Conservation (phyloP, 2,797 vertebrate genomes). For the Eulemur coronatus region DNA sequence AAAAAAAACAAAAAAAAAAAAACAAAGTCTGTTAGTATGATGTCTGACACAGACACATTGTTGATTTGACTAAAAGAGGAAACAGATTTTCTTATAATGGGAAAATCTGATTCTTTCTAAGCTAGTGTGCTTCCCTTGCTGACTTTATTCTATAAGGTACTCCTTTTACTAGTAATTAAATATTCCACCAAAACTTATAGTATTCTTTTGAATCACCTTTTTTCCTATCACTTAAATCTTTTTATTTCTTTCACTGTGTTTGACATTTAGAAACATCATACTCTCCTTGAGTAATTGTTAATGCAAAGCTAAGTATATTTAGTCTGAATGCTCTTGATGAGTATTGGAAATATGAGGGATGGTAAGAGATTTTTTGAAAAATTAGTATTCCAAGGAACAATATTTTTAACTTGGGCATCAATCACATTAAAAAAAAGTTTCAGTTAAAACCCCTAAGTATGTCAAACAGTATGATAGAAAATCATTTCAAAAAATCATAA, state of each 20-base stretch:
- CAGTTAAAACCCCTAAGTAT: not conserved
- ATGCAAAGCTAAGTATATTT: not conserved
- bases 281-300: not conserved
- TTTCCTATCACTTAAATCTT: not conserved
- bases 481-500: not conserved
- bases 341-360: not conserved
- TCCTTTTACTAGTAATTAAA: not conserved
- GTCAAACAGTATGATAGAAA: not conserved
- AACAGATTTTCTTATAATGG: not conserved
- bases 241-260: not conserved
- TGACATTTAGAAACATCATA: not conserved
- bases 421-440: not conserved
- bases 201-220: not conserved
- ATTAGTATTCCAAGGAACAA: not conserved
- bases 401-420: not conserved
- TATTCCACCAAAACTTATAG: not conserved
- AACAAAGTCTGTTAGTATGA: not conserved
- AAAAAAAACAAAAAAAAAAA: no score
- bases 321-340: not conserved
- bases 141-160: not conserved
- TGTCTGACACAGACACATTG: not conserved
- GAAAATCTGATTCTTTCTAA: not conserved
- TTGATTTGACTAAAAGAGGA: slow-evolving; percentile 3
- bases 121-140: not conserved
- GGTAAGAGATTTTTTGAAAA: not conserved